Conservation (phyloP, 2,113 vertebrate species). For the Zapus hudsonius region DNA sequence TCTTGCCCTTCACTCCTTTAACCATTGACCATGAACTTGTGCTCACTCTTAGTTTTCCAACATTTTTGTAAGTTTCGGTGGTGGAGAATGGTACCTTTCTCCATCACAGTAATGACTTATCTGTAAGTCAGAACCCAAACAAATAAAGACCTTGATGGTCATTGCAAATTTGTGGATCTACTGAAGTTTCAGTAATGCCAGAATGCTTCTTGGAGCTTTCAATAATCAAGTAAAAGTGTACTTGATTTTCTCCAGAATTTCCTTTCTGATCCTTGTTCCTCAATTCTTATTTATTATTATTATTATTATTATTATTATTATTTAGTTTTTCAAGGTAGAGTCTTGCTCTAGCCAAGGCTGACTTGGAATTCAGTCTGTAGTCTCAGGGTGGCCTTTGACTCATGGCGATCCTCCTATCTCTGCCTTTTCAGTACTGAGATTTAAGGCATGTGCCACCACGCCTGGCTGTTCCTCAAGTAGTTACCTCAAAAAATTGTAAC, state of each 20-base stretch:
- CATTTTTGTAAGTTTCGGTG: neutral
- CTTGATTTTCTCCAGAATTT: neutral
- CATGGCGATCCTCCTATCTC: too few relatives aligned
- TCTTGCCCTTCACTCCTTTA: neutral
- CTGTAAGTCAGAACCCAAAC: neutral
- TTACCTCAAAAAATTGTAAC: too few relatives aligned
- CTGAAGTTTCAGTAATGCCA: neutral
- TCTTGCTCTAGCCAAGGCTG: too few relatives aligned
- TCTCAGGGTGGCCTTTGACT: too few relatives aligned
- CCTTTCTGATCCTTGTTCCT: rapidly evolving
- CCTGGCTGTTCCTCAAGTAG: too few relatives aligned
- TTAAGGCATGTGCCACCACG: too few relatives aligned
- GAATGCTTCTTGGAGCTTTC: neutral
- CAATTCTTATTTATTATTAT: neutral
- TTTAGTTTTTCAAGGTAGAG: too few relatives aligned
- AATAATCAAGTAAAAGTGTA: neutral
- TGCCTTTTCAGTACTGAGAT: too few relatives aligned
- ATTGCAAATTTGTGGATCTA: neutral
- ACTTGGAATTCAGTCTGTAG: too few relatives aligned
- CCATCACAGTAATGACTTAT: neutral
- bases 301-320: too few relatives aligned
- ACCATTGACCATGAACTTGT: neutral
- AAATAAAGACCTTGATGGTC: neutral
- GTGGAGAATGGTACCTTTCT: neutral
- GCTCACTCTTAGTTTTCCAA: neutral